These are phyloP conservation scores for Hyperoodon ampullatus DNA, from an alignment of 2,113 vertebrate species.

Conservation along the genomic window DNA sequence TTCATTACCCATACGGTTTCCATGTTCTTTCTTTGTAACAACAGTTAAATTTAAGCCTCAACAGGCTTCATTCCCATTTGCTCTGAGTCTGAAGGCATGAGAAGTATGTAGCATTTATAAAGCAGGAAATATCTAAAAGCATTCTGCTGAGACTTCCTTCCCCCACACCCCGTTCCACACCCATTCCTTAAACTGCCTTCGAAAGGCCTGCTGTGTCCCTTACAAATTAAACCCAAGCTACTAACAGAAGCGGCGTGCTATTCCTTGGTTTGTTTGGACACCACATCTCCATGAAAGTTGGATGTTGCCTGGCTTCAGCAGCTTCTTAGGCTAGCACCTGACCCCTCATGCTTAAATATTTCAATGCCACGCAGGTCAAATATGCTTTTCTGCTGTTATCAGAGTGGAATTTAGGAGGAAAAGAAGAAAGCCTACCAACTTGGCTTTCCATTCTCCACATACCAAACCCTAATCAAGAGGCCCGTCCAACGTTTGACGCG, in stretches of 20 bases:
- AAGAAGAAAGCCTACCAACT: slow-evolving; percentile 49
- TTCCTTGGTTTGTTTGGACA: background rate
- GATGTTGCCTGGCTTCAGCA: background rate
- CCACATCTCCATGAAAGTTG: background rate
- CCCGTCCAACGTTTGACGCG: slow-evolving; percentile 20
- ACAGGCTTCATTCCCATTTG: slow-evolving; percentile 49
- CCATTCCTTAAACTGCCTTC: slow-evolving; percentile 73
- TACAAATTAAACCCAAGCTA: slow-evolving; percentile 12
- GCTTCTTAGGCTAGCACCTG: slow-evolving; percentile 44
- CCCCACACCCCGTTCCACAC: slow-evolving; percentile 79
- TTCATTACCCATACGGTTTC: slow-evolving; percentile 28
- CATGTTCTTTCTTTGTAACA: slow-evolving; percentile 52
- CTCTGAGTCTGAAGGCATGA: slow-evolving; percentile 71
- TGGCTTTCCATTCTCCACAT: slow-evolving; percentile 62
- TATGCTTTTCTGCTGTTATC: slow-evolving; percentile 60
- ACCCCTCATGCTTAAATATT: slow-evolving; percentile 50
- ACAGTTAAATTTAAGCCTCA: slow-evolving; percentile 56
- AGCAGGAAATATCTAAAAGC: slow-evolving; percentile 83
- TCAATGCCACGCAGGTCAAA: slow-evolving; percentile 52
- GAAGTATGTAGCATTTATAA: slow-evolving; percentile 79
- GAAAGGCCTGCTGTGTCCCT: slow-evolving; percentile 64
- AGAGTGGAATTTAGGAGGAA: slow-evolving; percentile 60
- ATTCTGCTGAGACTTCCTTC: slow-evolving; percentile 81
- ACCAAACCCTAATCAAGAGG: slow-evolving; percentile 60
- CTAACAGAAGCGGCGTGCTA: background rate